A percentile compares a stretch with the other conserved stretches of the same genome.
phyloP scores from a whole-genome alignment of 2,797 vertebrate species.

The Simalia tracyae region DNA sequence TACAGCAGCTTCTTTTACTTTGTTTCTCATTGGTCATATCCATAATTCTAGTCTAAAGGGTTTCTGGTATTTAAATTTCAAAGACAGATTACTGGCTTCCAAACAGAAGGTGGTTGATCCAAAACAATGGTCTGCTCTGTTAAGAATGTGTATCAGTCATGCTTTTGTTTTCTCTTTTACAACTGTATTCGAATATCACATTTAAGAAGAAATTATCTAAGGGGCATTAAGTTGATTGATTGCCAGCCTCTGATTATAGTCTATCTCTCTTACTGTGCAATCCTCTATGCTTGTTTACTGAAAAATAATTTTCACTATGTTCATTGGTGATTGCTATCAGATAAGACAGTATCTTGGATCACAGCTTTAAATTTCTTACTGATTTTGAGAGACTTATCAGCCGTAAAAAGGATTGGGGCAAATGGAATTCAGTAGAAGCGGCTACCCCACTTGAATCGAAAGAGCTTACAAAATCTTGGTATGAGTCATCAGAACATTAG shows the following conservation, averaged over 20 bases:
- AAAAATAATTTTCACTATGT: neutral
- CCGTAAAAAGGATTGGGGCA: neutral
- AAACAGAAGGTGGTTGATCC: neutral
- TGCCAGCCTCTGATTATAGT: constrained; percentile 23
- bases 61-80: neutral
- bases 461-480: neutral
- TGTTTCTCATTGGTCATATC: neutral
- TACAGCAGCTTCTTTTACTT: neutral
- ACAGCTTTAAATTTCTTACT: constrained; percentile 20
- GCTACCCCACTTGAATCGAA: neutral
- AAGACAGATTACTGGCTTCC: neutral
- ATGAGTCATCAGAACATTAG: neutral
- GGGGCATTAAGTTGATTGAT: constrained; percentile 33
- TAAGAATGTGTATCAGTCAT: neutral
- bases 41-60: neutral
- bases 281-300: neutral
- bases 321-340: neutral
- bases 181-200: constrained; percentile 4
- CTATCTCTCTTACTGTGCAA: neutral
- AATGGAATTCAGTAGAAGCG: neutral
- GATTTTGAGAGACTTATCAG: constrained; percentile 35
- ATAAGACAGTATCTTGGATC: neutral
- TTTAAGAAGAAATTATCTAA: neutral
- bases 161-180: neutral
- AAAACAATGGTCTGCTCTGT: neutral